Base-by-base conservation (phyloP, 2,113 vertebrate species). In the Macquaria australasica region DNA sequence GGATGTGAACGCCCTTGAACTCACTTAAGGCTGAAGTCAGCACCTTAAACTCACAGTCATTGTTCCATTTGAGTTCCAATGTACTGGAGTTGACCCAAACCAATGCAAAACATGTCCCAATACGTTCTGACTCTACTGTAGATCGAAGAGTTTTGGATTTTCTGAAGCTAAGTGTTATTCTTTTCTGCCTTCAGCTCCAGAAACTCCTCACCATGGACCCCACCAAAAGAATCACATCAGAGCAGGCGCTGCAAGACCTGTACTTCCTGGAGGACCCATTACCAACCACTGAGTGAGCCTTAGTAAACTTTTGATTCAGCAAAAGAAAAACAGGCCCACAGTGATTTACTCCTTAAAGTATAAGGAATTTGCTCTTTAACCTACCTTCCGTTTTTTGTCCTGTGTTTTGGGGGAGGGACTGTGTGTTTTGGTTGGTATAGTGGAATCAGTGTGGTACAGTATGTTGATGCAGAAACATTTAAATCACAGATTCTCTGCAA, bases 201-300 rank as follows among this genome's bases (percentile, higher is more conserved):
- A 99, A 97, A 85, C 97, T 99, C 82, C 97, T 99, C 59, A 99
- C 98, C 58, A 99, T 99, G 98, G 98, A 99, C 92, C 98, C 98
- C 81, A 99, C 97, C 20, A 99, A 99, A 93, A 96, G 98, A 94
- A 98, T 99, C 92, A 99, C 98, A 59, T 99, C 98, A 39, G 98
- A 99, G 90, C 98, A 98, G 95, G 96, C 98, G 51, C 96, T 99
- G 85, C 98, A 98, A 94, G 98, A 99, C 88, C 96, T 97, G 3
- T 99, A 99, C 88, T 99, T 99, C 90, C 96, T 98, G 88, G 98
- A 99, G 94, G 98, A 99, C 64, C 98, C 98, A 14, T 89, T 99
- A 92, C 98, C 98, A 68, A 98, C 98, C 39, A 96, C 97, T 84
- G 98, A 99, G 98, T 99, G 97, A 96, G 96, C 10, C 37, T 28